Base-by-base conservation (phyloP, 2,113 vertebrate genomes). In the Perca schrenkii region DNA sequence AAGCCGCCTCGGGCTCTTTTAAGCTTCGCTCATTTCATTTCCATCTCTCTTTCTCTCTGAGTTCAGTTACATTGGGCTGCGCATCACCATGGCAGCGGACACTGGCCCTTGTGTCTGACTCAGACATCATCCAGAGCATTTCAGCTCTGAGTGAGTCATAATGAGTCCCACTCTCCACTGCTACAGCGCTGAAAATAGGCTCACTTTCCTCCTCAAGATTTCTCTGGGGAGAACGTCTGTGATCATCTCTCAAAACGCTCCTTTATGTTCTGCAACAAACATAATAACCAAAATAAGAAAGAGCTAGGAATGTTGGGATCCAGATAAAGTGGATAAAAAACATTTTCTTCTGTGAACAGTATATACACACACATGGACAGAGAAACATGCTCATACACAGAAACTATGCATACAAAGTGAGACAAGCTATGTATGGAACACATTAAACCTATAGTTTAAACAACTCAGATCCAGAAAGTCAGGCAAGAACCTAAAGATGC, bases 71-170 rank as follows among this genome's bases (percentile, higher is more conserved):
- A 89, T 89, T 88, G 77, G 88, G 75, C 83, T 40, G 74, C 82
- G 88, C 86, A 78, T 92, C 86, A 83, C 80, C 90, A 90, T 90
- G 86, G 88, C 86, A 91, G 88, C 86, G 83, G 86, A 90, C 89
- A 83, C 60, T 87, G 74, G 88, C 86, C 87, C 84, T 80, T 22
- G 43, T 58, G 68, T 84, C 83, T 88, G 87, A 86, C 77, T 89
- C 89, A 85, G 87, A 89, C 82, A 88, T 86, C 78, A 91, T 89
- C 85, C 82, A 75, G 84, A 81, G 83, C 77, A 28, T 85, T 91
- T 90, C 82, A 86, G 87, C 86, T 77, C 81, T 62, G 77, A 88
- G 88, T 86, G 90, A 92, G 83, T 91, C 87, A 86, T 88, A 86
- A 89, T 91, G 89, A 91, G 79, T 88, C 84, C 81, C 60, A 61